Evolutionary conservation across 2,888 invertebrate species (phyloP).

Genomic region (Platypus cylindrus): DNA sequence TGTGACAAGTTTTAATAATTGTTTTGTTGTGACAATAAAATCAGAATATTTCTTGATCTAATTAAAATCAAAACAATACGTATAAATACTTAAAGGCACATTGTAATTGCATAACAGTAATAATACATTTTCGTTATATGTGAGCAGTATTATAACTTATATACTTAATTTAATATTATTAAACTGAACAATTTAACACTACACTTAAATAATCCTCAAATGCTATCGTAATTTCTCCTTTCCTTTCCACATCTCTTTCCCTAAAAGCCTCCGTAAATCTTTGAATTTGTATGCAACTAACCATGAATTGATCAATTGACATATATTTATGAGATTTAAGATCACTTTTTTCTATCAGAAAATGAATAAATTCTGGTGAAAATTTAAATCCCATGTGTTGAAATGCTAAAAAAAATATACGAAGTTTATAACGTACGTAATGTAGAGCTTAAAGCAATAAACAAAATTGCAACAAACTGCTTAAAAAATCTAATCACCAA

Average conservation of each 20-base stretch:
- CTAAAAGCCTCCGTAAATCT: constrained; percentile 80
- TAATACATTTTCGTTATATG: no score
- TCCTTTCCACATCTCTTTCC: constrained; percentile 62
- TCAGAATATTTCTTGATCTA: no score
- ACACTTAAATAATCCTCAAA: constrained; percentile 87
- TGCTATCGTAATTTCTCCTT: constrained; percentile 68
- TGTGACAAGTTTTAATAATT: no score
- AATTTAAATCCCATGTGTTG: constrained; percentile 83
- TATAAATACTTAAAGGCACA: constrained; percentile 3
- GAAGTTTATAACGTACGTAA: constrained; percentile 4
- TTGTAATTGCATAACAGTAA: no score
- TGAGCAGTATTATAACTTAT: neutral
- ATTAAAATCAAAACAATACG: no score
- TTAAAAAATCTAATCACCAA: no score
- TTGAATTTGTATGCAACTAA: constrained; percentile 78
- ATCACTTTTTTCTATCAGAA: constrained; percentile 59
- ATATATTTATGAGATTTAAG: constrained; percentile 46
- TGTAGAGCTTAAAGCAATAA: no score
- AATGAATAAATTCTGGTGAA: constrained; percentile 61
- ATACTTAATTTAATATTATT: no score
- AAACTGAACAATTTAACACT: constrained; percentile 57
- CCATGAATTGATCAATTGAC: constrained; percentile 80
- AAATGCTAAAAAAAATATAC: constrained; percentile 43
- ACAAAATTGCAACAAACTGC: no score
- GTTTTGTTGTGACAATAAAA: no score